Conservation (phyloP, 2,888 invertebrate genomes). For the Cylloceria caligata region DNA sequence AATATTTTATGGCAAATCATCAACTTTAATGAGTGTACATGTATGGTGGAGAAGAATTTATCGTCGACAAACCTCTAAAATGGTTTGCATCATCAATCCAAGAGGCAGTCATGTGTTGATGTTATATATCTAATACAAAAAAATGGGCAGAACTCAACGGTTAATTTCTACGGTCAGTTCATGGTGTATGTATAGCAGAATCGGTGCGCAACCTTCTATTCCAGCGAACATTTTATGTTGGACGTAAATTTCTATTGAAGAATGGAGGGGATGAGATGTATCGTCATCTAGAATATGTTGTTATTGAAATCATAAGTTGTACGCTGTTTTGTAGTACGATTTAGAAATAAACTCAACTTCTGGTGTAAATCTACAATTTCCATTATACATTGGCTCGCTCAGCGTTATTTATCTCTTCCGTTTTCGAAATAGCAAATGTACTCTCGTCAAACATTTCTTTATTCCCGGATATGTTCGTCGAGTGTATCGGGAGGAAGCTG, state of each 20-base stretch:
- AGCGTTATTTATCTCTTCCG: conserved; percentile 59
- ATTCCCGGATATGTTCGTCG: conserved; percentile 34
- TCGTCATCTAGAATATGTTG: background rate
- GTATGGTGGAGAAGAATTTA: no score
- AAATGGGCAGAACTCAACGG: no score
- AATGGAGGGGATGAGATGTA: background rate
- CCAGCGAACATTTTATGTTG: no score
- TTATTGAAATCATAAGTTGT: background rate
- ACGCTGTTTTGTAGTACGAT: background rate
- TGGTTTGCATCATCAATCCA: no score
- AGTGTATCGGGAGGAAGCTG: conserved; percentile 2
- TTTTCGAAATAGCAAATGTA: conserved; percentile 45
- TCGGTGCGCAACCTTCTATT: no score
- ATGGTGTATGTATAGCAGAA: no score
- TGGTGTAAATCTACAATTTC: conserved; percentile 51
- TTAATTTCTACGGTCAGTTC: no score
- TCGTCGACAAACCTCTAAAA: no score
- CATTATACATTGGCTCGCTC: conserved; percentile 44
- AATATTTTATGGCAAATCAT: conserved; percentile 17
- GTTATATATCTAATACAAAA: no score
- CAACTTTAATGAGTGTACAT: no score
- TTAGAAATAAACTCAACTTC: conserved; percentile 12
- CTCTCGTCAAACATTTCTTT: conserved; percentile 57
- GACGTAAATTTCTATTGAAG: no score
- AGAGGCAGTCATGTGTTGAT: no score